Conservation (phyloP, 2,888 invertebrate species). For the Deilephila elpenor region DNA sequence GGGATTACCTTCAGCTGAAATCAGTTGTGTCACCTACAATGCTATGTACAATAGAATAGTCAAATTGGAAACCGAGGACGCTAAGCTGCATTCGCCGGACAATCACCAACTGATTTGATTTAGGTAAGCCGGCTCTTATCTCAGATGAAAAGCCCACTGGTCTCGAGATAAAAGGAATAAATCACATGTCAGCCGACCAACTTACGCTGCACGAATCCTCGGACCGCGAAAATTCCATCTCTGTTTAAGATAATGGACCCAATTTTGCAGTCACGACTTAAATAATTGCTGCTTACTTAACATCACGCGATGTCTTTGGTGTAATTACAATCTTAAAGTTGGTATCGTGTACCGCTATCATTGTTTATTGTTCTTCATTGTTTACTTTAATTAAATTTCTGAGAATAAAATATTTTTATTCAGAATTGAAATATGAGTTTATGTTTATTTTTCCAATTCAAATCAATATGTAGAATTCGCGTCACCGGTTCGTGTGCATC, state of each 20-base stretch:
- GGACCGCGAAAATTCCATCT: slow-evolving; percentile 29
- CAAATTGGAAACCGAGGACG: slow-evolving; percentile 36
- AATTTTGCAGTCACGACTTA: slow-evolving; percentile 25
- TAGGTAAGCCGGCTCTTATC: slow-evolving; percentile 69
- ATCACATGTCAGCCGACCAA: slow-evolving; percentile 75
- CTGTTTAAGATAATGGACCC: slow-evolving; percentile 23
- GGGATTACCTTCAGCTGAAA: background rate
- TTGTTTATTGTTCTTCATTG: slow-evolving; percentile 23
- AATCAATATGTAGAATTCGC: background rate
- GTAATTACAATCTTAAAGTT: slow-evolving; percentile 8
- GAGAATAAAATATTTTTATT: background rate
- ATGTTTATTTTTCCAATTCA: background rate
- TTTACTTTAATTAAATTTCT: slow-evolving; percentile 1
- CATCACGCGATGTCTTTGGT: slow-evolving; percentile 17
- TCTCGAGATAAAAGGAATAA: slow-evolving; percentile 77
- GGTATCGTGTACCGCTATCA: background rate
- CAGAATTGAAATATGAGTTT: background rate
- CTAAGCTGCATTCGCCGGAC: slow-evolving; percentile 61
- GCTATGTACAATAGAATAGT: background rate
- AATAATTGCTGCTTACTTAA: slow-evolving; percentile 13
- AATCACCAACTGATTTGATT: slow-evolving; percentile 71
- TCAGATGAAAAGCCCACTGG: slow-evolving; percentile 68
- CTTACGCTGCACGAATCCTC: slow-evolving; percentile 64
- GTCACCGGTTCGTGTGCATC: background rate
- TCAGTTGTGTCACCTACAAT: background rate